Base-by-base conservation (phyloP, 2,888 invertebrate genomes). In the Sialis lutaria region DNA sequence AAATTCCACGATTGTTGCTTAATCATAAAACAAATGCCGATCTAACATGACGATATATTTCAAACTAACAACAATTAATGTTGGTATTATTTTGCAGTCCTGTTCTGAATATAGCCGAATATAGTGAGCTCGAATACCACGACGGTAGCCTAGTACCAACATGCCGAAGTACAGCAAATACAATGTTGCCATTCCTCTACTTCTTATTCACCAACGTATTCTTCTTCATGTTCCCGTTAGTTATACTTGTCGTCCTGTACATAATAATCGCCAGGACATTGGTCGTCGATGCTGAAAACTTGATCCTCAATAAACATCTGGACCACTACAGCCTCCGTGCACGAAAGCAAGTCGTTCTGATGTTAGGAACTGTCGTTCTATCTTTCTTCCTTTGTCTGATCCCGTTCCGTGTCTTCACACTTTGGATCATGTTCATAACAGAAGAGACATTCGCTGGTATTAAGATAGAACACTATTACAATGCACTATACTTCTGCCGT, bases 301-400 rank as follows among this genome's bases (percentile, higher is more conserved):
- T 80, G 45, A 76, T 79, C 35, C 71, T 79, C 63, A 79, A 79
- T 54, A 82, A 82, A 61, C 80, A 79, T 52, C 74, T 80, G 48
- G 78, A 83, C 51, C 79, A 77, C 42, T 78, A 79, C 58, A 79
- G 79, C 50, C 68, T 73, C 6, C 72, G 82, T 57, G 85, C 85
- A 1, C 73, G 85, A 54, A 77, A 77, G 55, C 88, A 90, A 69
- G 88, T 89, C 13, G 87, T 89, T 37, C 63, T 87, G 48, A 89
- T 90, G 89, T 68, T 90, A 49, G 82, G 85, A 41, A 84, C 88
- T 1, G 89, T 90, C 12, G 88, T 90, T 4, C 62, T 89, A 46
- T 82, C 87, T 56, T 92, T 91, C 62, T 92, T 92, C 65, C 63
- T 90, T 33, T 91, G 91, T 59, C 68, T 92, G 42, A 77, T 90